These are phyloP conservation scores for Homarus americanus DNA, from an alignment of 1,140 invertebrate species.

Conservation along the genomic window DNA sequence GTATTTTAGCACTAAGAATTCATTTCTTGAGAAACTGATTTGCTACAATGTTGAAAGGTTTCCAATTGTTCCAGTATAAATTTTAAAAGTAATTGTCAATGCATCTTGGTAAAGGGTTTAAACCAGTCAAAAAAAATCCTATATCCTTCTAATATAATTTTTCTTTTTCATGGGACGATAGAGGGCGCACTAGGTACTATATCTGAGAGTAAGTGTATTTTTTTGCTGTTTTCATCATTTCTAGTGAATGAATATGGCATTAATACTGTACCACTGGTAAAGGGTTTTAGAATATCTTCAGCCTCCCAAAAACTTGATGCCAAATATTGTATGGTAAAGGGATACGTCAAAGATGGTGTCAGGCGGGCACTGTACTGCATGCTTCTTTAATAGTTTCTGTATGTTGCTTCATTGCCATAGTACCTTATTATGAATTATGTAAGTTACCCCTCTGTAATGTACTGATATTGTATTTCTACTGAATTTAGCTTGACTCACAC, in stretches of 20 bases:
- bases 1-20: too few species aligned
- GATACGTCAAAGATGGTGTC: not conserved
- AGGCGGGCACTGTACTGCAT: constrained; percentile 13
- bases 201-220: constrained; percentile 62
- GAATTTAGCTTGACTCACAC: too few species aligned
- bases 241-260: constrained; percentile 15
- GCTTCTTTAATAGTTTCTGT: constrained; percentile 1
- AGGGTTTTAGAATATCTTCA: not conserved
- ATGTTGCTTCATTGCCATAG: not conserved
- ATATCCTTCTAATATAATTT: constrained; percentile 56
- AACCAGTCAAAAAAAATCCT: too few species aligned
- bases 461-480: too few species aligned
- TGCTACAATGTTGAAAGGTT: too few species aligned
- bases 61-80: too few species aligned
- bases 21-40: too few species aligned
- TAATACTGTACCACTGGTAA: not conserved
- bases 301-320: not conserved
- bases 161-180: constrained; percentile 66
- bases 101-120: too few species aligned
- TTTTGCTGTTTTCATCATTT: constrained; percentile 20
- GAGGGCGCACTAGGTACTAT: constrained; percentile 64
- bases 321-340: not conserved
- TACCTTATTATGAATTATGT: not conserved
- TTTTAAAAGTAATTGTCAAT: too few species aligned
- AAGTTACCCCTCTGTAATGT: not conserved